Evolutionary conservation across 2,113 vertebrate genomes (phyloP), one percentile per base, ranked within the genome.

Genomic region (Microcebus tavaratra): DNA sequence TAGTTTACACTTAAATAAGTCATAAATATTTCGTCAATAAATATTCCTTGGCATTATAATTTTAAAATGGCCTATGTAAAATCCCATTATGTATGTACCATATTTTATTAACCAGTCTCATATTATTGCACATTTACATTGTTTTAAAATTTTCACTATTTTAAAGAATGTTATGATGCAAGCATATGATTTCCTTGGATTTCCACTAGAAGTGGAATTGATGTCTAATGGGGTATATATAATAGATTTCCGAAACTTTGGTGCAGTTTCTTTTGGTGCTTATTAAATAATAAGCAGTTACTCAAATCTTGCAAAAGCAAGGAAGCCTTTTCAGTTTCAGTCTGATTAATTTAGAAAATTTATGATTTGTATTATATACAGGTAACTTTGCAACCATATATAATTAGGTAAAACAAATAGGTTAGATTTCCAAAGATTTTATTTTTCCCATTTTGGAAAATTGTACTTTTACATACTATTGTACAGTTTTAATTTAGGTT

Each of bases 11-110:
- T 83, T 81, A 70, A 81, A 36, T 65, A 34, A 61, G 36, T 36
- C 8, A 50, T 50, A 57, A 79, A 86, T 76, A 42, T 80, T 89
- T 96, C 83, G 29, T 78, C 45, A 91, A n/a, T 70, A 93, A 42
- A 67, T 39, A 50, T 57, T n/a, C n/a, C 25, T 88, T 88, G 20
- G 4, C 17, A 42, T 91, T 84, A 45, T 83, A 55, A 29, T 89
- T 89, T 91, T 81, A 42, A 72, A 94, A 72, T 67, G 57, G 18
- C 39, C 20, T 75, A 17, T 42, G 39, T 78, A 21, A 81, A 81
- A 68, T 67, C 2, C 20, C 15, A 14, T 61, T 10, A 36, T 61
- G 15, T 17, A 0, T n/a, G 10, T 27, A 50, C 36, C 39, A 18
- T 39, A 45, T 18, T 78, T 84, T 91, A 75, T 75, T 89, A 85